A percentile compares a stretch with the other conserved stretches of the same genome.
Conservation (phyloP, 2,113 vertebrate species). For the Callipepla californica region DNA sequence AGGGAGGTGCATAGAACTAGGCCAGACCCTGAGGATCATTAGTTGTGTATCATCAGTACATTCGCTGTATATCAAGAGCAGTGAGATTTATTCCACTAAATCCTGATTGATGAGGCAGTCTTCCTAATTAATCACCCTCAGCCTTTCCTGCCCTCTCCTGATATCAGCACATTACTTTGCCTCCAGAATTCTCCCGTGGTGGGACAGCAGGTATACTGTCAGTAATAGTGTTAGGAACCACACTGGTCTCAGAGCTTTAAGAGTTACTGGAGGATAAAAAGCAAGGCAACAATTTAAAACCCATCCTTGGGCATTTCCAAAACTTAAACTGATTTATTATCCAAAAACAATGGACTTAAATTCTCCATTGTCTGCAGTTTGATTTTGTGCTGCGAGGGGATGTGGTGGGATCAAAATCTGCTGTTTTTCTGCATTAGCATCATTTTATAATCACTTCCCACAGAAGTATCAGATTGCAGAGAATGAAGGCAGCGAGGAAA, state of each 20-base stretch:
- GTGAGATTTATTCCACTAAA: background rate
- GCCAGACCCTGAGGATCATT: background rate
- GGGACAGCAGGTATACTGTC: background rate
- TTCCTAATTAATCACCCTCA: background rate
- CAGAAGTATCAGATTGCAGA: background rate
- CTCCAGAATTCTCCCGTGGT: background rate
- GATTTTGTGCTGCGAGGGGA: background rate
- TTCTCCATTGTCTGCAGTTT: background rate
- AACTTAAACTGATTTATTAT: conserved; percentile 17
- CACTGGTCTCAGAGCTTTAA: background rate
- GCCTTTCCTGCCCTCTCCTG: background rate
- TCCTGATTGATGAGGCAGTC: background rate
- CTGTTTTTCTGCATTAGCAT: conserved; percentile 1
- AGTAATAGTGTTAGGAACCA: accelerated
- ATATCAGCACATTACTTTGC: background rate
- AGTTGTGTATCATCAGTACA: background rate
- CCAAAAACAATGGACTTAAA: conserved; percentile 37
- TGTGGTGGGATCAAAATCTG: conserved; percentile 36
- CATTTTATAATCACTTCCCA: conserved; percentile 35
- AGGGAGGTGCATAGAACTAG: background rate
- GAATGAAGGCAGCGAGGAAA: background rate
- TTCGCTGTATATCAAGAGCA: background rate
- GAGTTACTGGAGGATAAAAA: background rate
- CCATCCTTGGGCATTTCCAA: background rate
- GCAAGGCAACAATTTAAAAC: background rate